phyloP scores from a whole-genome alignment of 2,888 invertebrate genomes.

The Synanthedon formicaeformis region DNA sequence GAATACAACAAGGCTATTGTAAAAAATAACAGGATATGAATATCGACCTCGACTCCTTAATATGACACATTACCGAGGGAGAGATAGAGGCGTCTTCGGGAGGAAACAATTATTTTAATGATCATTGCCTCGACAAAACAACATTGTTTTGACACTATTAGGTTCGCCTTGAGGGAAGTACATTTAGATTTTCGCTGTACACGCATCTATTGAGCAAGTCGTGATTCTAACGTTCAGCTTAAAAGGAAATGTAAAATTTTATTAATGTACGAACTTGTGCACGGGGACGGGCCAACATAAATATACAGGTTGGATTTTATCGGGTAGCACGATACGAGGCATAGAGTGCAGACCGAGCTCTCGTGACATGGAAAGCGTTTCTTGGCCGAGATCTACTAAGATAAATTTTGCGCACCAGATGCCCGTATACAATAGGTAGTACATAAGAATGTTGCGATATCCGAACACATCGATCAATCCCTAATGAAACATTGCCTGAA shows the following conservation, averaged over 20 bases:
- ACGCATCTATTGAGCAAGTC: constrained; percentile 1
- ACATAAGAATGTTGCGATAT: constrained; percentile 3
- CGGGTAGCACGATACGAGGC: constrained; percentile 22
- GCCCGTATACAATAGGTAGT: constrained; percentile 18
- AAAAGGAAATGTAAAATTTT: constrained; percentile 8
- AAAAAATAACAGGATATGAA: constrained; percentile 44
- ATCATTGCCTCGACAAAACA: constrained; percentile 34
- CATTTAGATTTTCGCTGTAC: constrained; percentile 6
- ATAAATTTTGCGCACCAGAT: constrained; percentile 33
- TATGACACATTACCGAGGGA: constrained; percentile 32
- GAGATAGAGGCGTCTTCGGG: constrained; percentile 9
- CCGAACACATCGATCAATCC: neutral
- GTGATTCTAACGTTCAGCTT: constrained; percentile 1
- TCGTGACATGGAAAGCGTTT: constrained; percentile 55
- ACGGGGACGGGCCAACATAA: constrained; percentile 16
- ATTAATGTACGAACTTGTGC: neutral
- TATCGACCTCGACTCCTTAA: constrained; percentile 38
- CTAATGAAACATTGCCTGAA: neutral
- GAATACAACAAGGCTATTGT: constrained; percentile 36
- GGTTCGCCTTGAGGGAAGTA: constrained; percentile 17
- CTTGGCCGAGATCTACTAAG: constrained; percentile 39
- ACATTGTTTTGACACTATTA: constrained; percentile 21
- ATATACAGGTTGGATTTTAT: constrained; percentile 33
- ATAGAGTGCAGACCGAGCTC: constrained; percentile 32
- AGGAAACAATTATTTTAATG: constrained; percentile 44